Evolutionary conservation across 2,888 invertebrate genomes (phyloP).

Genomic region (Torymus tubicola): DNA sequence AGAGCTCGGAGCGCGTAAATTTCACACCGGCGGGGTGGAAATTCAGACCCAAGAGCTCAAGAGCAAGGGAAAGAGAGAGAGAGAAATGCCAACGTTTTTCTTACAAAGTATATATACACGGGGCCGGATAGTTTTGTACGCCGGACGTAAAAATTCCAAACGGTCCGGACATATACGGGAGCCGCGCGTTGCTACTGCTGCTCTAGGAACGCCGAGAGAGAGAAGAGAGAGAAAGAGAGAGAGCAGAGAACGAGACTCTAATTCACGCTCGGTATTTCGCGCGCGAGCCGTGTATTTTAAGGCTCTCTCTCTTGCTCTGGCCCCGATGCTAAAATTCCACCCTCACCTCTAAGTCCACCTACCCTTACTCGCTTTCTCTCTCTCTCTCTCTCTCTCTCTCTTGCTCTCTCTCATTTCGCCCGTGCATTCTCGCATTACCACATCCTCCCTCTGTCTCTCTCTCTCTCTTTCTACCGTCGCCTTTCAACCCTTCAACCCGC

Average conservation of each 20-base stretch:
- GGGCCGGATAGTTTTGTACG: conserved; percentile 36
- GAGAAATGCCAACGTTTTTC: conserved; percentile 42
- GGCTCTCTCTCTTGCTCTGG: conserved; percentile 64
- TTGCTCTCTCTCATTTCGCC: conserved; percentile 56
- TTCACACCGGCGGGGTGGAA: not conserved
- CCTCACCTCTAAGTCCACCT: conserved; percentile 61
- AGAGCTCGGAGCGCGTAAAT: conserved; percentile 4
- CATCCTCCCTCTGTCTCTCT: conserved; percentile 54
- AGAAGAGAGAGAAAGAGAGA: not conserved
- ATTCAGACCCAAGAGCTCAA: not conserved
- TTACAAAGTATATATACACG: conserved; percentile 15
- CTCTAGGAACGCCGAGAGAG: not conserved
- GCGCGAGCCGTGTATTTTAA: conserved; percentile 72
- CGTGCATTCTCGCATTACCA: conserved; percentile 58
- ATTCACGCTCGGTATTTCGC: conserved; percentile 73
- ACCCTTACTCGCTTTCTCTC: conserved; percentile 47
- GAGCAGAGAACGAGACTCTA: conserved; percentile 63
- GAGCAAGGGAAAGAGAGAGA: not conserved
- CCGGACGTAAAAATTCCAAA: conserved; percentile 73
- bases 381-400: conserved; percentile 57
- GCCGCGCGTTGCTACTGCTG: not conserved
- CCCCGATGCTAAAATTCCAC: conserved; percentile 72
- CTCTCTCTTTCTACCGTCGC: conserved; percentile 31
- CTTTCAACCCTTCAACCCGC: conserved; percentile 4
- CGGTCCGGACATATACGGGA: conserved; percentile 61